A percentile compares a stretch with the other conserved stretches of the same genome.
phyloP scores from a whole-genome alignment of 2,888 invertebrate species.

The Hoplodrina blanda region DNA sequence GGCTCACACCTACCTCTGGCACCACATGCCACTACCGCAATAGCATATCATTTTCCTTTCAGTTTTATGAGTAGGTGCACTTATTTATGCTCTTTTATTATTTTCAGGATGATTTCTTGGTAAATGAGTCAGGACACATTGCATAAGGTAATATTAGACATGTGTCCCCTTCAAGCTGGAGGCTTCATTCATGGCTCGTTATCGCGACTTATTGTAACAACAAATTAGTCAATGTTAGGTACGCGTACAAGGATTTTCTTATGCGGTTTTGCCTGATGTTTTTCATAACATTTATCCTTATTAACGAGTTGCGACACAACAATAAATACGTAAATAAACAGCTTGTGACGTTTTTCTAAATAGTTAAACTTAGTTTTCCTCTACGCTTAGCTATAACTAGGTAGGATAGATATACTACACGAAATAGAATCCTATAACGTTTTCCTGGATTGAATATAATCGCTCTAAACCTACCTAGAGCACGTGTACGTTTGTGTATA shows the following conservation, averaged over 20 bases:
- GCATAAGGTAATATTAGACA: constrained; percentile 54
- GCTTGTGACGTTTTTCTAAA: constrained; percentile 45
- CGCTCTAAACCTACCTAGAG: background rate
- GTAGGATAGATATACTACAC: background rate
- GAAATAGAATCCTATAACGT: background rate
- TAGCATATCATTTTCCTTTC: constrained; percentile 46
- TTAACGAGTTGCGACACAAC: constrained; percentile 30
- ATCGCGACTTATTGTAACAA: constrained; percentile 60
- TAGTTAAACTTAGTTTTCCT: constrained; percentile 27
- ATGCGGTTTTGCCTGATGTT: constrained; percentile 61
- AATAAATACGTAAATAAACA: constrained; percentile 53
- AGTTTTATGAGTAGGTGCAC: constrained; percentile 7
- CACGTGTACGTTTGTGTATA: constrained; percentile 1
- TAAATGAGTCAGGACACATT: constrained; percentile 55
- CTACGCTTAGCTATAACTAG: constrained; percentile 7
- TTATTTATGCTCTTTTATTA: constrained; percentile 11
- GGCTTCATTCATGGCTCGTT: constrained; percentile 63
- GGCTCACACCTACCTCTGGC: constrained; percentile 62
- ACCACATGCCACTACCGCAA: constrained; percentile 52
- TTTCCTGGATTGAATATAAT: constrained; percentile 11
- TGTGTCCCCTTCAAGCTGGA: constrained; percentile 24
- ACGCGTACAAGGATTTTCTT: constrained; percentile 56
- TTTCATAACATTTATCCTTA: constrained; percentile 62
- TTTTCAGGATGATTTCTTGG: constrained; percentile 47
- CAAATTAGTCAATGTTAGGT: constrained; percentile 65